These are phyloP conservation scores for Pteropus alecto DNA, from an alignment of 2,113 vertebrate species.

Conservation along the genomic window DNA sequence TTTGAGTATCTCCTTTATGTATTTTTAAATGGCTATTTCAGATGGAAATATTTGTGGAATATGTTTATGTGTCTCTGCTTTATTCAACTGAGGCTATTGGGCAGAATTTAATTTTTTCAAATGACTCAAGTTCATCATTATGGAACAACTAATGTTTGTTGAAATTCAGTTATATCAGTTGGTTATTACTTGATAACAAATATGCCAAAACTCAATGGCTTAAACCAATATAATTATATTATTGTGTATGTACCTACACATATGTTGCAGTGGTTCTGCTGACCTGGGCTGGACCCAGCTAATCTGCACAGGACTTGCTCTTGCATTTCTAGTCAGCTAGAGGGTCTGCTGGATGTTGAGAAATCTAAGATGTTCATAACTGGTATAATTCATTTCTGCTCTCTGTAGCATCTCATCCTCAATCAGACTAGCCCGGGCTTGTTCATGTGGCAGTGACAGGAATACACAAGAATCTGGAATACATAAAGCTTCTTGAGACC, in stretches of 20 bases:
- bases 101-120: neutral
- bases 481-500: neutral
- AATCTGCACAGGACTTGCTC: neutral
- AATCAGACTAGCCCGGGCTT: neutral
- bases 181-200: neutral
- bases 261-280: neutral
- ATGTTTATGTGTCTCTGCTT: neutral
- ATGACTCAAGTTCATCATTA: neutral
- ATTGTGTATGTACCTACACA: neutral
- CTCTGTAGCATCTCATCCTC: neutral
- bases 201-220: neutral
- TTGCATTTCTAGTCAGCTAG: neutral
- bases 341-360: neutral
- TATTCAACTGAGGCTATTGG: neutral
- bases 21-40: neutral
- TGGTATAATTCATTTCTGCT: neutral
- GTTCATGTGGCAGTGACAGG: neutral
- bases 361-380: neutral
- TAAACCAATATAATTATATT: neutral
- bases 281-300: neutral
- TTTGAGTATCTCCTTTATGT: neutral
- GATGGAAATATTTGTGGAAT: neutral
- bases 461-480: neutral
- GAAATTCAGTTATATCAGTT: neutral
- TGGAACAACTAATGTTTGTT: neutral